Percentiles rank a stretch among this genome's conserved stretches.
Conservation (phyloP, 2,797 vertebrate species). For the Spea hammondii region DNA sequence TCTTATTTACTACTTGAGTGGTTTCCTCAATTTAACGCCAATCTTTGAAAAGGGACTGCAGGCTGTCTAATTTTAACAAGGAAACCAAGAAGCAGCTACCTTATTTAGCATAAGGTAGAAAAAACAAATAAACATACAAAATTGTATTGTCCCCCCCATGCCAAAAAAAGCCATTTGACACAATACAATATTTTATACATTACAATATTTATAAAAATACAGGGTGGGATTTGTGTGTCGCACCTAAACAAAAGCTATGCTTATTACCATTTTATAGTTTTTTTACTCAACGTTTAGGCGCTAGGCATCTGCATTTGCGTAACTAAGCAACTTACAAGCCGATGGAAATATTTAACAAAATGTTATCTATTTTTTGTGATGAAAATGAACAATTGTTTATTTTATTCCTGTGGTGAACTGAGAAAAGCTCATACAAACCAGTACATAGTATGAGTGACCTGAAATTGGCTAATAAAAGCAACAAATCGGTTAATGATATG, state of each 20-base stretch:
- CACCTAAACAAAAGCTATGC: no score
- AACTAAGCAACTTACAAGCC: no score
- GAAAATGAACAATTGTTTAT: neutral
- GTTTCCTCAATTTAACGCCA: constrained; percentile 83
- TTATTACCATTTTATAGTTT: no score
- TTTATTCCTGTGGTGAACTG: neutral
- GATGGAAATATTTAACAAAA: neutral
- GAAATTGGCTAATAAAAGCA: neutral
- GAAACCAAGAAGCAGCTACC: constrained; percentile 67
- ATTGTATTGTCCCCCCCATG: neutral
- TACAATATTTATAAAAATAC: no score
- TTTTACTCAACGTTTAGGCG: no score
- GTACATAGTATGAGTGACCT: neutral
- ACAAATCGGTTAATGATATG: neutral
- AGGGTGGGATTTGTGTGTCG: no score
- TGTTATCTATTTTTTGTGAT: neutral
- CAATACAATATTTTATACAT: no score
- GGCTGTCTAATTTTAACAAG: constrained; percentile 74
- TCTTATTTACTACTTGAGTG: constrained; percentile 86
- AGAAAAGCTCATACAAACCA: no score
- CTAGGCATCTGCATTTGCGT: no score
- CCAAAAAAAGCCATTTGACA: no score
- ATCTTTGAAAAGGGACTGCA: constrained; percentile 75
- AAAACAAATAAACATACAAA: constrained; percentile 56
- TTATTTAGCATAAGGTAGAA: constrained; percentile 64